These are phyloP conservation scores for Anisognathus igniventris DNA, from an alignment of 2,797 vertebrate species.

Conservation along the genomic window DNA sequence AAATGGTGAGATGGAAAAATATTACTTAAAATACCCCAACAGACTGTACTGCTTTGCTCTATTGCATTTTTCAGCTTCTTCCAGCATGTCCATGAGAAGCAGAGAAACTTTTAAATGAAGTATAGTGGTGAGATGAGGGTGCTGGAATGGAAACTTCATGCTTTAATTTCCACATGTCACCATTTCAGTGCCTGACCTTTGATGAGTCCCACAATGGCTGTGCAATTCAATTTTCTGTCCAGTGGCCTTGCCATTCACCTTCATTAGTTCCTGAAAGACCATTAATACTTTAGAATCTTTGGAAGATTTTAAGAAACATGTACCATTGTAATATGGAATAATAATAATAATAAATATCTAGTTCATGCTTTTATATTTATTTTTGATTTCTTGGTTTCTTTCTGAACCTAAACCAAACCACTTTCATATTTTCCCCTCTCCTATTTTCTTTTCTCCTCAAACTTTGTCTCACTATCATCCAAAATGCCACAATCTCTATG, in stretches of 20 bases:
- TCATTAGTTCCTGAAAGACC: not conserved
- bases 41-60: not conserved
- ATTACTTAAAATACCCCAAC: not conserved
- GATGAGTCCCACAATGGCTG: not conserved
- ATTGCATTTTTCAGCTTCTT: not conserved
- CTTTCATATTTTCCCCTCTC: not conserved
- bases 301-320: not conserved
- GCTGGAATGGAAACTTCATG: not conserved
- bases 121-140: not conserved
- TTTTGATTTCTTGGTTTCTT: not conserved
- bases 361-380: not conserved
- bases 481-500: not conserved
- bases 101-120: not conserved
- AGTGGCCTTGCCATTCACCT: not conserved
- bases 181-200: not conserved
- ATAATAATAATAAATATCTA: not conserved
- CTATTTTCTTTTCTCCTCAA: not conserved
- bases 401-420: not conserved
- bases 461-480: not conserved
- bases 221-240: conserved; percentile 1
- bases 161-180: not conserved
- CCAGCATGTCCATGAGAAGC: not conserved
- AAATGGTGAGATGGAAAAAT: not conserved
- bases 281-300: not conserved
- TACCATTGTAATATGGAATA: not conserved